Evolutionary conservation across 2,113 vertebrate species (phyloP).

Genomic region (Mastomys natalensis): DNA sequence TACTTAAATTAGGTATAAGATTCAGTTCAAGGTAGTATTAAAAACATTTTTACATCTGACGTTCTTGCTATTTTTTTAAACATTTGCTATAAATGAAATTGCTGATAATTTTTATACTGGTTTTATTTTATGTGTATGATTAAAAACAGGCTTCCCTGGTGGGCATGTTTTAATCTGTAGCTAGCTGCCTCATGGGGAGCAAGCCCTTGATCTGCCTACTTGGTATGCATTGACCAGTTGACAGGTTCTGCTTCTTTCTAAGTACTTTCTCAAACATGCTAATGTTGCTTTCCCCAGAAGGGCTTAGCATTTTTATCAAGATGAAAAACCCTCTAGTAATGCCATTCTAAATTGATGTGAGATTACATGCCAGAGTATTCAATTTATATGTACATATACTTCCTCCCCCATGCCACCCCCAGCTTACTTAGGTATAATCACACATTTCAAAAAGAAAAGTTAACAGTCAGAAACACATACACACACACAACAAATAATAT

Average conservation of each 20-base stretch:
- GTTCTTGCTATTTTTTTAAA: conserved; percentile 46
- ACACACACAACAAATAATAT: neutral
- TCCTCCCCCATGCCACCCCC: neutral
- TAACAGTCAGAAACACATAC: neutral
- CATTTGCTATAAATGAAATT: conserved; percentile 61
- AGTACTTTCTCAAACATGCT: conserved; percentile 71
- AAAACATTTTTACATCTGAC: conserved; percentile 52
- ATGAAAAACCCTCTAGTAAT: conserved; percentile 50
- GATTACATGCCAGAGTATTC: conserved; percentile 45
- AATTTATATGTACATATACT: conserved; percentile 41
- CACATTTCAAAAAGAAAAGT: conserved; percentile 20
- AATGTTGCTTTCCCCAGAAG: conserved; percentile 65
- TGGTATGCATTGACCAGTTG: conserved; percentile 68
- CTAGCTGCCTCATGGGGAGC: conserved; percentile 52
- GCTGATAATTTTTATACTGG: conserved; percentile 53
- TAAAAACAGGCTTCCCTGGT: conserved; percentile 68
- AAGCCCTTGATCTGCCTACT: conserved; percentile 77
- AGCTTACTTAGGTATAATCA: neutral
- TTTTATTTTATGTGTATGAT: conserved; percentile 68
- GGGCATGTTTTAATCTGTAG: conserved; percentile 62
- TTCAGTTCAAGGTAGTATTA: conserved; percentile 33
- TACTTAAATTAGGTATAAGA: conserved; percentile 31
- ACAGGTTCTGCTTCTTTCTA: conserved; percentile 70
- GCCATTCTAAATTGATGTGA: conserved; percentile 56
- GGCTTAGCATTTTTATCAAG: conserved; percentile 51